These are phyloP conservation scores for Lasioglossum figueresi DNA, from an alignment of 2,888 invertebrate genomes.

Conservation along the genomic window DNA sequence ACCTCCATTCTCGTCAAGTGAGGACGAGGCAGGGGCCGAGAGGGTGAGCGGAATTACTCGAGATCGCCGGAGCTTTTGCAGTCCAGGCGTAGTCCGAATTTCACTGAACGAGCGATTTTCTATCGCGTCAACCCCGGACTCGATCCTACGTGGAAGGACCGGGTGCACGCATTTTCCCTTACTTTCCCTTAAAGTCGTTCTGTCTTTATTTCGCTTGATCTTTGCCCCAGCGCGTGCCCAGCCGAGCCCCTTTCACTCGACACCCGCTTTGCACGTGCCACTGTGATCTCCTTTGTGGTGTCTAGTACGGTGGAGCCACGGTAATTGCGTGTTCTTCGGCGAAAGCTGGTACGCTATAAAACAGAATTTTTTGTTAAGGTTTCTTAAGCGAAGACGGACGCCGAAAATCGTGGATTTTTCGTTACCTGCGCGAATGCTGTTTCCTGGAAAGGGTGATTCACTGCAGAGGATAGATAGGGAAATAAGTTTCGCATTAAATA, in stretches of 20 bases:
- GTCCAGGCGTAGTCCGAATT: conserved; percentile 60
- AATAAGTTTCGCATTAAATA: background rate
- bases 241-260: background rate
- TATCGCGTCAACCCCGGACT: conserved; percentile 33
- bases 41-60: conserved; percentile 61
- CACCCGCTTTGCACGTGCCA: background rate
- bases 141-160: background rate
- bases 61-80: conserved; percentile 65
- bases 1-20: conserved; percentile 71
- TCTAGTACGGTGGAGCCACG: background rate
- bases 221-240: background rate
- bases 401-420: background rate
- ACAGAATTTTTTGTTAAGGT: background rate
- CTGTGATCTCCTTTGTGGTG: background rate
- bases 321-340: background rate
- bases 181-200: background rate
- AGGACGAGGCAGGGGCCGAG: conserved; percentile 43
- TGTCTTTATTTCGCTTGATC: background rate
- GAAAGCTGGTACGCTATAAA: background rate
- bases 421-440: no score
- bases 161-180: conserved; percentile 36
- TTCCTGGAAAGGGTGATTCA: background rate
- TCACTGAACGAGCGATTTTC: conserved; percentile 64
- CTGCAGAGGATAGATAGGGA: no score
- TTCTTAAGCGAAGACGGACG: background rate